Percentiles rank a stretch among this genome's conserved stretches.
phyloP scores from a whole-genome alignment of 2,888 invertebrate genomes.

The Microctonus aethiopoides region DNA sequence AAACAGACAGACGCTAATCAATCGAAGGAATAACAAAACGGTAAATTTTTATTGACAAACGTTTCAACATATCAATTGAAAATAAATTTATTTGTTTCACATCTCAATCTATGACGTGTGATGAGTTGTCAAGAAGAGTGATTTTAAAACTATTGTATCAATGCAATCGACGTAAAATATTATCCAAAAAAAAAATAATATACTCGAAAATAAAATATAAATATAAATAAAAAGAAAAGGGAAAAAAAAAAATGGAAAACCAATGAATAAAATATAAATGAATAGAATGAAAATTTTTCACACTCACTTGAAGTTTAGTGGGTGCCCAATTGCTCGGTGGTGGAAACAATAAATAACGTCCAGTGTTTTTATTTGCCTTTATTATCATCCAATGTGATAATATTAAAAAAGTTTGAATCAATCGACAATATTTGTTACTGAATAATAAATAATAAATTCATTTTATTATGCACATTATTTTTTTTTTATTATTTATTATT shows the following conservation, averaged over 20 bases:
- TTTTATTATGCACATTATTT: not conserved
- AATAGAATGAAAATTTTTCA: not conserved
- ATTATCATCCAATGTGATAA: slow-evolving; percentile 2
- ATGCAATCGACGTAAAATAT: not conserved
- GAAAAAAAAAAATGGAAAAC: not conserved
- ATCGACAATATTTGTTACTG: not conserved
- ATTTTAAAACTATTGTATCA: not conserved
- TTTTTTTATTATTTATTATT: not conserved
- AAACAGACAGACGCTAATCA: not conserved
- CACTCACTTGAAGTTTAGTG: slow-evolving; percentile 60
- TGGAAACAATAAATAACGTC: slow-evolving; percentile 57
- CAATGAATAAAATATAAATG: not conserved
- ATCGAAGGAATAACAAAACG: not conserved
- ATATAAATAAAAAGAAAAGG: not conserved
- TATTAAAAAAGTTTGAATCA: not conserved
- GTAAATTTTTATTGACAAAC: slow-evolving; percentile 16
- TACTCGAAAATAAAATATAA: not conserved
- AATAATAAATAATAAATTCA: slow-evolving; percentile 1
- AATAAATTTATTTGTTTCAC: slow-evolving; percentile 10
- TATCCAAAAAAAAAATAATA: not conserved
- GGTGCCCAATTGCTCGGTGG: slow-evolving; percentile 41
- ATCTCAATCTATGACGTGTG: not conserved
- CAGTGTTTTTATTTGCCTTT: slow-evolving; percentile 33
- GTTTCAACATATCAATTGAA: slow-evolving; percentile 19
- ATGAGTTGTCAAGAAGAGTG: not conserved